Evolutionary conservation across 64 coral and sea anemone species (phyloP).

Genomic region (Hydrozoanthus tunicans): DNA sequence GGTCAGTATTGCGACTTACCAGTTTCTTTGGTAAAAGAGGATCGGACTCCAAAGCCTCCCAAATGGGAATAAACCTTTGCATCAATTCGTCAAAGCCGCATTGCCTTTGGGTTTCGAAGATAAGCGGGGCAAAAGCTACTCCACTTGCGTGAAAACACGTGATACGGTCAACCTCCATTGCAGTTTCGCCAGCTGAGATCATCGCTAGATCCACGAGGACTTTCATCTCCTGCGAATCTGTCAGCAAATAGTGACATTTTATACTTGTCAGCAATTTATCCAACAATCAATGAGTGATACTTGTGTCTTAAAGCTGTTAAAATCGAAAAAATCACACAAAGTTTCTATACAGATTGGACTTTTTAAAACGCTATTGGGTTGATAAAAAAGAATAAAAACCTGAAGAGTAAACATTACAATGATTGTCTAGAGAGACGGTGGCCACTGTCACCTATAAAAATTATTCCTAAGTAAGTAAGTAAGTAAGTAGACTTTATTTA

Average conservation of each 20-base stretch:
- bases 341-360: too few species aligned
- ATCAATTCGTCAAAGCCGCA: conserved; percentile 47
- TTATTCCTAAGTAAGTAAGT: too few species aligned
- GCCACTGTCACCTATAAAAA: too few species aligned
- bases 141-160: conserved; percentile 61
- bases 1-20: conserved; percentile 27
- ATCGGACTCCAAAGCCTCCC: conserved; percentile 55
- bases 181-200: conserved; percentile 78
- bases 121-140: conserved; percentile 72
- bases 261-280: background rate
- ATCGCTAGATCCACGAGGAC: conserved; percentile 84
- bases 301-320: too few species aligned
- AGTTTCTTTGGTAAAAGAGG: conserved; percentile 40
- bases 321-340: too few species aligned
- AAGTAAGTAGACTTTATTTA: too few species aligned
- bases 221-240: conserved; percentile 65
- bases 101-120: conserved; percentile 44
- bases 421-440: too few species aligned
- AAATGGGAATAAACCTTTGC: conserved; percentile 33
- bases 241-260: background rate
- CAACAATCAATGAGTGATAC: too few species aligned
- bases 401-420: too few species aligned
- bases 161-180: conserved; percentile 72
- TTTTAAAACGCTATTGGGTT: too few species aligned
- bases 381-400: too few species aligned